Base-by-base conservation (phyloP, 2,113 vertebrate species). In the Hydropotes inermis region DNA sequence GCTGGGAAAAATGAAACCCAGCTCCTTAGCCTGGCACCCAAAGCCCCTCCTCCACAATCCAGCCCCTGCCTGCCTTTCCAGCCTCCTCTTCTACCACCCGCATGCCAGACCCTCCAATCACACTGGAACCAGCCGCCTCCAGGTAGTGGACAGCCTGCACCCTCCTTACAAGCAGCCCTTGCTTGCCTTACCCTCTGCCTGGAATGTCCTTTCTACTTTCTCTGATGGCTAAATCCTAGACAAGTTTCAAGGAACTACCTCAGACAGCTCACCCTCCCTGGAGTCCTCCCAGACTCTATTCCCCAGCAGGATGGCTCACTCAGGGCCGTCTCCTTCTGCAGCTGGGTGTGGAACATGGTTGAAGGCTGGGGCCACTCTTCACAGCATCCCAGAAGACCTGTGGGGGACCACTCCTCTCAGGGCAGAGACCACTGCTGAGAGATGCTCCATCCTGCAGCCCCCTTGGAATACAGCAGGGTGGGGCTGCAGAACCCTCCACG, bases 401-500 rank as follows among this genome's bases (percentile, higher is more conserved):
- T 27, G 0, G 15, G 28, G n/a, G 87, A 82, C 90, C 84, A 90
- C 88, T 50, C 88, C 81, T 55, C 47, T 6, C 7, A 13, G 52
- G 92, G 36, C 94, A 54, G 67, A 87, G 70, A 45, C 57, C 0
- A 1, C 45, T 19, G 43, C 83, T 15, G 84, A 88, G 61, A 76
- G 87, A 90, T 33, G 45, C 87, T 84, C 27, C 13, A 23, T 30
- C 85, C 67, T 1, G 13, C 52, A 79, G 36, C 39, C 27, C 47
- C 39, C 79, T 70, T 47, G 36, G 52, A 87, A 91, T 9, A 64
- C n/a, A 95, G 54, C 28, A 94, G 97, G 98, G 97, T 87, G 95
- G 92, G 91, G 95, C 89, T 70, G 36, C 70, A 89, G 91, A 93
- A 92, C 36, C 96, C 94, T 86, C 95, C 83, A 52, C 27, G 7